phyloP scores from a whole-genome alignment of 1,140 invertebrate genomes.

The Himalopsyche phryganea region DNA sequence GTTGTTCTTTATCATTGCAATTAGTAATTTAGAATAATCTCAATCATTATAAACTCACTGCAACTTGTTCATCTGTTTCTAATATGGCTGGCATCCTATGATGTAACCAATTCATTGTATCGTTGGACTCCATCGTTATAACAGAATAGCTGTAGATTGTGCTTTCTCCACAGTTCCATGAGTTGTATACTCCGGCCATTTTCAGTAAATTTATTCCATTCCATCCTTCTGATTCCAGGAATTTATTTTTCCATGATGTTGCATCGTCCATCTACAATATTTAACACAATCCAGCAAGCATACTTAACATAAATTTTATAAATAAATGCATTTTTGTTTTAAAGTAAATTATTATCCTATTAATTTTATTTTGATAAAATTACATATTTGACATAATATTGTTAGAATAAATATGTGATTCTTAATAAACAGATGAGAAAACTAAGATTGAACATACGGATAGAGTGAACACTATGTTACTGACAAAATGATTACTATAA shows the following conservation, averaged over 20 bases:
- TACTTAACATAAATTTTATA: no score
- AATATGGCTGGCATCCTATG: conserved; percentile 77
- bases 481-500: no score
- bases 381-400: not conserved
- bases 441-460: no score
- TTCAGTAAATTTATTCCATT: conserved; percentile 62
- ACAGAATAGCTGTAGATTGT: conserved; percentile 71
- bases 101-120: conserved; percentile 69
- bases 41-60: conserved; percentile 45
- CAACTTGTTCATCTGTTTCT: conserved; percentile 63
- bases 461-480: no score
- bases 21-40: no score
- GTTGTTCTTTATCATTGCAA: no score
- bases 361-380: not conserved
- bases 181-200: conserved; percentile 75
- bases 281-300: not conserved
- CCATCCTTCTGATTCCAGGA: conserved; percentile 56
- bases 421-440: no score
- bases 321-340: no score
- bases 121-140: conserved; percentile 73
- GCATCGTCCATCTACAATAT: conserved; percentile 53
- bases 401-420: no score
- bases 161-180: conserved; percentile 60
- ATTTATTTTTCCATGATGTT: conserved; percentile 52
- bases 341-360: not conserved